phyloP scores from a whole-genome alignment of 2,113 vertebrate species.

The Fregata magnificens region DNA sequence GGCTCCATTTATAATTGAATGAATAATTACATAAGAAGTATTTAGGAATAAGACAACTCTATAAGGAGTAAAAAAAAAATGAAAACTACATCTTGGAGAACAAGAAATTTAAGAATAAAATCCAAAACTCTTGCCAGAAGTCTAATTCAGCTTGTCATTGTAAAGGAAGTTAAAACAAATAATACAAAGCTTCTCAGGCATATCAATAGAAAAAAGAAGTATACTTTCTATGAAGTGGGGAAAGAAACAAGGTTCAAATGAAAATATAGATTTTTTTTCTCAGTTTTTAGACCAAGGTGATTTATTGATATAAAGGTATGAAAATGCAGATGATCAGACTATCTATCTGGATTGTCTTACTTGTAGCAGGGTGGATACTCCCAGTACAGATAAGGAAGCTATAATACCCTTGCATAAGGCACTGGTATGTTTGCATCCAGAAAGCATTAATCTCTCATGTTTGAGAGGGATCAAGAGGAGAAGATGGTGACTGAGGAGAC shows the following conservation, averaged over 20 bases:
- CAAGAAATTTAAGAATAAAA: slow-evolving; percentile 2
- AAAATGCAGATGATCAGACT: neutral
- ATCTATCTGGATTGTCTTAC: neutral
- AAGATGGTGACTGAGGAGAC: neutral
- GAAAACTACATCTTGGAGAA: neutral
- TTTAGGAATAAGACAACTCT: neutral
- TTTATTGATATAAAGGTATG: neutral
- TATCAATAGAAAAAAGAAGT: neutral
- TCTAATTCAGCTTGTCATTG: neutral
- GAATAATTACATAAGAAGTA: neutral
- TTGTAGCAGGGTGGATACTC: neutral
- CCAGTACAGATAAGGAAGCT: neutral
- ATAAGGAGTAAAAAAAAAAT: neutral
- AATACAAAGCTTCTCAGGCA: neutral
- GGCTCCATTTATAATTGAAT: neutral
- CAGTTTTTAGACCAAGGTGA: neutral
- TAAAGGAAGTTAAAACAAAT: neutral
- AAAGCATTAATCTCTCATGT: neutral
- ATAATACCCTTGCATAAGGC: neutral
- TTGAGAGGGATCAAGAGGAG: neutral
- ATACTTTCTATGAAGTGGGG: neutral
- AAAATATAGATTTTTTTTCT: neutral
- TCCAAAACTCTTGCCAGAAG: neutral
- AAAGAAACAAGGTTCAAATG: neutral
- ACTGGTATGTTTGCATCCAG: neutral